Conservation (phyloP, 2,888 invertebrate genomes). For the Lamellibrachia satsuma region DNA sequence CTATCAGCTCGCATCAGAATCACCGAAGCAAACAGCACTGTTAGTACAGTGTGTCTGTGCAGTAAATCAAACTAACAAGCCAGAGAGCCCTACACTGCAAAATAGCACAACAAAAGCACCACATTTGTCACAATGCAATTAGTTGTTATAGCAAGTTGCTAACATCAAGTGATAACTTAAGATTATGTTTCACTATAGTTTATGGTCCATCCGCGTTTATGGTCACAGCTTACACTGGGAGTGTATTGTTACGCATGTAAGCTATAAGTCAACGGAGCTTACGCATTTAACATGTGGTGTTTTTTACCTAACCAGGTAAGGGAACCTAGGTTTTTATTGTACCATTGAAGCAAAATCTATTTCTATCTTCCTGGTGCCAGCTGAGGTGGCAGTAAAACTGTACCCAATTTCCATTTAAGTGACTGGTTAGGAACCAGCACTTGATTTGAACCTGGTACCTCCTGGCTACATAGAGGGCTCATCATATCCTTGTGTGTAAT, state of each 20-base stretch:
- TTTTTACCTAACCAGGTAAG: not conserved
- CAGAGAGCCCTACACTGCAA: not conserved
- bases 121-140: not conserved
- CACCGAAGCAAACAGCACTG: not conserved
- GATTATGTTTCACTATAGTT: not conserved
- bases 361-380: not conserved
- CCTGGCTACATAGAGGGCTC: not conserved
- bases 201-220: not conserved
- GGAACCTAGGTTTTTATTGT: not conserved
- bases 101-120: not conserved
- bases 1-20: not conserved
- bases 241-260: not conserved
- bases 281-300: not conserved
- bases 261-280: not conserved
- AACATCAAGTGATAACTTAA: not conserved
- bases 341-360: not conserved
- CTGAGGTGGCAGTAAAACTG: not conserved
- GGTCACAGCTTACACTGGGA: not conserved
- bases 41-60: not conserved
- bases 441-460: not conserved
- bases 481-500: not conserved
- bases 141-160: not conserved
- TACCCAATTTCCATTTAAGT: not conserved
- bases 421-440: not conserved
- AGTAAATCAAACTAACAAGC: slow-evolving; percentile 9